phyloP scores from a whole-genome alignment of 2,888 invertebrate species.

The Leptopilina myrica region DNA sequence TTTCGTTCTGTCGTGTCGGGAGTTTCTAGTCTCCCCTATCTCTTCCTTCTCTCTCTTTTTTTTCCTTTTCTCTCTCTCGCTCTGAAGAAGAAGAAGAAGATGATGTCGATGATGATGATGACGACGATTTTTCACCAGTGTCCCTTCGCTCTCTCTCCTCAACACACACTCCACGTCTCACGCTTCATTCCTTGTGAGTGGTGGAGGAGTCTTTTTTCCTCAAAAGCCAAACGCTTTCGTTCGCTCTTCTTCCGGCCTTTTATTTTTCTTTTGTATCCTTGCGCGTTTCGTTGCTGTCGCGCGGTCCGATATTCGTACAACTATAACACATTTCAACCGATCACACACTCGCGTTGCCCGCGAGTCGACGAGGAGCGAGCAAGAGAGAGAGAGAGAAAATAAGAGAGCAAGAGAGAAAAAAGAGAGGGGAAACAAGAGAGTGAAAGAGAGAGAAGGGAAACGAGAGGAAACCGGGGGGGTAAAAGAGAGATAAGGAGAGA shows the following conservation, averaged over 20 bases:
- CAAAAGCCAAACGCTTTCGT: too few relatives aligned
- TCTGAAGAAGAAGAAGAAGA: too few relatives aligned
- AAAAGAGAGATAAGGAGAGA: constrained; percentile 22
- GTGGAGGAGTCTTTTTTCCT: too few relatives aligned
- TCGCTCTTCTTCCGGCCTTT: too few relatives aligned
- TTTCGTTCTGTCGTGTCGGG: too few relatives aligned
- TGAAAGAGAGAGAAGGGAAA: constrained; percentile 37
- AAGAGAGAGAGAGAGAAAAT: constrained; percentile 26
- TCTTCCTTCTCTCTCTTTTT: background rate
- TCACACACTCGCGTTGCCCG: constrained; percentile 11
- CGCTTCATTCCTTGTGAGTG: too few relatives aligned
- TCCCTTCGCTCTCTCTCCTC: constrained; percentile 27
- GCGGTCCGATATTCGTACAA: constrained; percentile 35
- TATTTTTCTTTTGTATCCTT: constrained; percentile 59
- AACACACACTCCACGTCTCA: constrained; percentile 34
- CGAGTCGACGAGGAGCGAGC: constrained; percentile 16
- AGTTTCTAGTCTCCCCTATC: background rate
- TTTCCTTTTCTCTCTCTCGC: background rate
- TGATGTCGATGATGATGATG: too few relatives aligned
- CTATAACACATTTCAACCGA: constrained; percentile 4
- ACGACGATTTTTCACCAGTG: too few relatives aligned
- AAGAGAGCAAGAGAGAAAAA: constrained; percentile 54
- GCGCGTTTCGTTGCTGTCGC: constrained; percentile 59
- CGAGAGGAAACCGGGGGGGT: background rate
- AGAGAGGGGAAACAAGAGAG: constrained; percentile 53